A percentile compares a stretch with the other conserved stretches of the same genome.
Conservation (phyloP, 2,888 invertebrate genomes). For the Didymodactylos carnosus region DNA sequence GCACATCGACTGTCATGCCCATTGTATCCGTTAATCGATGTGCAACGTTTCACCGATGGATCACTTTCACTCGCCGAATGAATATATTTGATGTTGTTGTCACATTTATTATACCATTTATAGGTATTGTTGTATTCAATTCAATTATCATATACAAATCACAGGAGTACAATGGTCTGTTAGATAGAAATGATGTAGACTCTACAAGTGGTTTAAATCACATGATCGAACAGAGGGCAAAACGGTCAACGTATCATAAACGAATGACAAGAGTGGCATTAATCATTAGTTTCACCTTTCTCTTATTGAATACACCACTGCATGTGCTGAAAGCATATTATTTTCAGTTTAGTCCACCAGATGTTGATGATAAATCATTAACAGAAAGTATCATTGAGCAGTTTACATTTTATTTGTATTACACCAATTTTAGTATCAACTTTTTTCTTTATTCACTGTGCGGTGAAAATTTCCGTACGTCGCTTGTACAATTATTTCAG, state of each 20-base stretch:
- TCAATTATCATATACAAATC: neutral
- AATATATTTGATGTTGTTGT: neutral
- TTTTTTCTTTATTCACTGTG: constrained; percentile 14
- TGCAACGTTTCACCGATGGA: neutral
- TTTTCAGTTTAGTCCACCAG: neutral
- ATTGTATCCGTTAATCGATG: neutral
- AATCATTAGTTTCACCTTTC: constrained; percentile 8
- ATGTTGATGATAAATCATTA: neutral
- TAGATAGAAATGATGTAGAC: neutral
- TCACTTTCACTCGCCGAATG: neutral
- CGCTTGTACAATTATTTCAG: too few relatives aligned
- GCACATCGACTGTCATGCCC: neutral
- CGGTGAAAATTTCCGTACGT: constrained; percentile 8
- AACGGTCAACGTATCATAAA: neutral
- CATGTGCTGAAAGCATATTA: constrained; percentile 4
- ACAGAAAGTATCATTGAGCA: constrained; percentile 4
- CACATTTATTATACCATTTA: neutral
- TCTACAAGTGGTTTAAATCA: neutral
- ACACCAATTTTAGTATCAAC: constrained; percentile 10
- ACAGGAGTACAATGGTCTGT: neutral
- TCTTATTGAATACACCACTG: constrained; percentile 12
- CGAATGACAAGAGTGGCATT: constrained; percentile 11
- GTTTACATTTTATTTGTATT: constrained; percentile 11
- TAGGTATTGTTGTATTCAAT: neutral
- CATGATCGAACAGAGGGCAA: neutral